phyloP scores from a whole-genome alignment of 2,113 vertebrate genomes.

The Prunella himalayana region DNA sequence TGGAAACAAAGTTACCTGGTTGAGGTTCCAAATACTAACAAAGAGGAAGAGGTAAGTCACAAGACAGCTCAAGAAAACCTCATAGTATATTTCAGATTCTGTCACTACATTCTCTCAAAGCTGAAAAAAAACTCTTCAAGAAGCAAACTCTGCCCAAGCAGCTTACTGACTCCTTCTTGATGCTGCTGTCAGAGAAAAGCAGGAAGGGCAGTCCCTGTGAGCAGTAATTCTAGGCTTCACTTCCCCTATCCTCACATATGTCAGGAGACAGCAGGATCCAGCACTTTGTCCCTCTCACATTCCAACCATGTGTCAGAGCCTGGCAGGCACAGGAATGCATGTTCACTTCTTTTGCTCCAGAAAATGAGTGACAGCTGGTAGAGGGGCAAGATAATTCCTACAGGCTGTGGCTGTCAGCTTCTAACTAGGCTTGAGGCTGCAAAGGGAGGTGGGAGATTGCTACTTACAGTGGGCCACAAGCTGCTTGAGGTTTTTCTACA shows the following conservation, averaged over 20 bases:
- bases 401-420: not conserved
- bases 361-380: not conserved
- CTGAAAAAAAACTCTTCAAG: not conserved
- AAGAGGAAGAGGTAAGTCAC: not conserved
- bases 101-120: not conserved
- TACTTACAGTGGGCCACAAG: not conserved
- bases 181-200: not conserved
- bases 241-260: not conserved
- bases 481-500: not conserved
- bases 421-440: not conserved
- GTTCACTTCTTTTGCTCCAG: not conserved
- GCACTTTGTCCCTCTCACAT: not conserved
- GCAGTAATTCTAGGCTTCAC: not conserved
- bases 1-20: constrained; percentile 88
- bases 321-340: not conserved
- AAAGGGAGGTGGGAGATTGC: not conserved
- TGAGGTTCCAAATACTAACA: constrained; percentile 88
- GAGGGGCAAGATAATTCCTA: not conserved
- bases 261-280: not conserved
- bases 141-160: not conserved
- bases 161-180: not conserved
- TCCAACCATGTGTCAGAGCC: not conserved
- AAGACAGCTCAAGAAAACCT: not conserved
- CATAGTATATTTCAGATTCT: not conserved
- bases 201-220: not conserved